phyloP scores from a whole-genome alignment of 2,797 vertebrate species.

The Furcifer pardalis region DNA sequence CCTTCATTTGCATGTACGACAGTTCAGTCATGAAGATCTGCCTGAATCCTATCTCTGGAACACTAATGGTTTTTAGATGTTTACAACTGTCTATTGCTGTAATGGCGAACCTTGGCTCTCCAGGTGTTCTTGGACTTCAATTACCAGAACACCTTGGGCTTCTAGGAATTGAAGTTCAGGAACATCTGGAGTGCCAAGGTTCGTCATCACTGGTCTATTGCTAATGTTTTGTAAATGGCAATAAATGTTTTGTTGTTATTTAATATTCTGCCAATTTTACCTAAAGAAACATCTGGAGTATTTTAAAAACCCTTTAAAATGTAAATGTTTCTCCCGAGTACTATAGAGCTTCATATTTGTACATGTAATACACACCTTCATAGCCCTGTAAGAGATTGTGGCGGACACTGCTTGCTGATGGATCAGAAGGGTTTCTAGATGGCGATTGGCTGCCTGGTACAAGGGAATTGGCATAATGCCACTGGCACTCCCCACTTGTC shows the following conservation, averaged over 20 bases:
- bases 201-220: no score
- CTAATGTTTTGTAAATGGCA: background rate
- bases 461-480: constrained; percentile 80
- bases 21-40: no score
- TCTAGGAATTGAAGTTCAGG: no score
- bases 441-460: constrained; percentile 72
- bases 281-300: background rate
- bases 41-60: no score
- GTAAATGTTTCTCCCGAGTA: background rate
- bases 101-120: no score
- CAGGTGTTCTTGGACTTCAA: no score
- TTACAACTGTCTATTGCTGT: no score
- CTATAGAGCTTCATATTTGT: background rate
- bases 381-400: constrained; percentile 73
- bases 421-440: constrained; percentile 75
- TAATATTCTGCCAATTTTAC: background rate
- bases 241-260: background rate
- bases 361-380: constrained; percentile 74
- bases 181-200: no score
- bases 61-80: no score
- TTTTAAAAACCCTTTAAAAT: background rate
- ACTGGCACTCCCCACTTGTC: constrained; percentile 78
- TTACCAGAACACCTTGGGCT: no score
- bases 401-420: constrained; percentile 66
- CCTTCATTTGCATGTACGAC: no score